These are phyloP conservation scores for Brachionus angularis DNA, from an alignment of 1,140 invertebrate species.

Conservation along the genomic window DNA sequence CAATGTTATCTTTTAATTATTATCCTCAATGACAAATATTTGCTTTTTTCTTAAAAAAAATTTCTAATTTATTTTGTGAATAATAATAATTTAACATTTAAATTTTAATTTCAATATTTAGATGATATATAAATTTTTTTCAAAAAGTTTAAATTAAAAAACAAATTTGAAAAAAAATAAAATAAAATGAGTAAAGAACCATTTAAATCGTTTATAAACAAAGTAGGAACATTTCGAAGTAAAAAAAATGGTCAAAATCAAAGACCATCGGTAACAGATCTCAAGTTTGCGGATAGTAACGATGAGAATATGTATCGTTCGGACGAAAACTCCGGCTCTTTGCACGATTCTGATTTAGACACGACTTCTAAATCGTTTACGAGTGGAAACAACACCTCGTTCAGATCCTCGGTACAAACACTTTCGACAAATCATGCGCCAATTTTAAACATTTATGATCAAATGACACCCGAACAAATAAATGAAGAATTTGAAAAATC, in stretches of 20 bases:
- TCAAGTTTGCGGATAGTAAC: background rate
- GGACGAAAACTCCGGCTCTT: background rate
- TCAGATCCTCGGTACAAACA: slow-evolving; percentile 6
- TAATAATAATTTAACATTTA: too few relatives aligned
- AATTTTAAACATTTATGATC: slow-evolving; percentile 24
- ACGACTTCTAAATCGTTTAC: background rate
- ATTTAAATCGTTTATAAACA: slow-evolving; percentile 41
- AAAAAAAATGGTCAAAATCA: slow-evolving; percentile 38
- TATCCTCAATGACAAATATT: too few relatives aligned
- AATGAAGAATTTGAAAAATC: slow-evolving; percentile 43
- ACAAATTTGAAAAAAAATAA: too few relatives aligned
- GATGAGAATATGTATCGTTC: background rate
- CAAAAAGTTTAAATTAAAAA: too few relatives aligned
- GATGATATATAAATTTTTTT: slow-evolving; percentile 12
- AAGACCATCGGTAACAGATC: background rate
- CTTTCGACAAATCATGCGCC: background rate
- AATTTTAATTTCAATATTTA: too few relatives aligned
- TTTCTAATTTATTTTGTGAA: too few relatives aligned
- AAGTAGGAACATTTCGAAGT: slow-evolving; percentile 27
- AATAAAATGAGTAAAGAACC: slow-evolving; percentile 36
- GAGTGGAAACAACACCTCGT: background rate
- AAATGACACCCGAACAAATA: slow-evolving; percentile 33
- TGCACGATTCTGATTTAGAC: background rate
- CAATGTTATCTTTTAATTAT: too few relatives aligned
- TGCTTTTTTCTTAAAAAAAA: too few relatives aligned